Evolutionary conservation across 2,113 vertebrate genomes (phyloP).

Genomic region (Parotia lawesii): DNA sequence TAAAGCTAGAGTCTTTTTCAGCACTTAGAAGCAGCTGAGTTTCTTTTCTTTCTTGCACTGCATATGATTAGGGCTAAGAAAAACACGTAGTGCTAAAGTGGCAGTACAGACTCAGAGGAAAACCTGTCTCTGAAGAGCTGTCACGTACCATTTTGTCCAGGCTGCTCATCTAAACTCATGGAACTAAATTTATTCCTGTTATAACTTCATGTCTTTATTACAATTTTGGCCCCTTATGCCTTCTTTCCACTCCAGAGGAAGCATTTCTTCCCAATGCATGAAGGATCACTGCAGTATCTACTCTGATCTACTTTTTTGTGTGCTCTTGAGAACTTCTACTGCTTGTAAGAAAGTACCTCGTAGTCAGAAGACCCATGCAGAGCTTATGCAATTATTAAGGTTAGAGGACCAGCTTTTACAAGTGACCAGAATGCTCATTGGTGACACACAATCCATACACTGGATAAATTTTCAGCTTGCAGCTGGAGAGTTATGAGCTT

Average conservation of each 20-base stretch:
- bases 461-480: neutral
- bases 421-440: neutral
- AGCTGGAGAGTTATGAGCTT: neutral
- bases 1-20: conserved; percentile 42
- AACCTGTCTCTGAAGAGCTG: conserved; percentile 66
- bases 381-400: neutral
- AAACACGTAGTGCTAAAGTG: conserved; percentile 68
- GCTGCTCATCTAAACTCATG: conserved; percentile 64
- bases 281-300: neutral
- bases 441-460: neutral
- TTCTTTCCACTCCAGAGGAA: conserved; percentile 40
- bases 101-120: conserved; percentile 66
- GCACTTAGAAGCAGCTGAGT: conserved; percentile 49
- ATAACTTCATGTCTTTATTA: conserved; percentile 52
- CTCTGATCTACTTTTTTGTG: neutral
- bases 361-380: neutral
- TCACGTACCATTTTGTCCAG: conserved; percentile 68
- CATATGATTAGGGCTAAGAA: conserved; percentile 70
- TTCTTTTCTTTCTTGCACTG: conserved; percentile 65
- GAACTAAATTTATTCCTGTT: conserved; percentile 61
- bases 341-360: neutral
- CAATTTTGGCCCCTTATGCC: conserved; percentile 58
- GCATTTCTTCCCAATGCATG: neutral
- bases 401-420: neutral
- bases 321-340: neutral